Percentiles rank a stretch among this genome's conserved stretches.
phyloP scores from a whole-genome alignment of 1,140 invertebrate genomes.

The Euwallacea fornicatus region DNA sequence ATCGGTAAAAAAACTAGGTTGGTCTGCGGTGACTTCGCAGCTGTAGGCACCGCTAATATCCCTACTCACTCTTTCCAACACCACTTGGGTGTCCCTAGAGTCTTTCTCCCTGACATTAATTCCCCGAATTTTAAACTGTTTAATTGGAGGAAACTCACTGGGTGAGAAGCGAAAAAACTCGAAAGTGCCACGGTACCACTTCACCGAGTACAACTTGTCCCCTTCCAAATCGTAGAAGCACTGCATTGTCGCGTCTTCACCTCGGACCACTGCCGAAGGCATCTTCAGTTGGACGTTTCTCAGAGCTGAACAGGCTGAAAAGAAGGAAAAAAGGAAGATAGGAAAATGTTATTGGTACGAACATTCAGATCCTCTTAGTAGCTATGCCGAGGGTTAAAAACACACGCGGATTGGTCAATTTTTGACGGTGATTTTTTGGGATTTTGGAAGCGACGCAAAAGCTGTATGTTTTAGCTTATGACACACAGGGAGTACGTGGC shows the following conservation, averaged over 20 bases:
- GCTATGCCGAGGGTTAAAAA: too few species aligned
- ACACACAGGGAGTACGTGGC: too few species aligned
- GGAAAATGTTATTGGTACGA: too few species aligned
- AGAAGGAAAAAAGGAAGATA: conserved; percentile 3
- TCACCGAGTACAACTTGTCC: conserved; percentile 74
- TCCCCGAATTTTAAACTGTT: conserved; percentile 41
- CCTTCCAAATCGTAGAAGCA: conserved; percentile 80
- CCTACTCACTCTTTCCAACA: conserved; percentile 60
- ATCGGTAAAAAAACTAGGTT: conserved; percentile 80
- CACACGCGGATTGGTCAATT: too few species aligned
- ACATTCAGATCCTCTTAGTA: too few species aligned
- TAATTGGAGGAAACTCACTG: conserved; percentile 48
- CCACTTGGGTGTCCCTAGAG: conserved; percentile 66
- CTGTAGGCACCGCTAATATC: conserved; percentile 71
- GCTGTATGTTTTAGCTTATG: too few species aligned
- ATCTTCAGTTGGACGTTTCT: conserved; percentile 71
- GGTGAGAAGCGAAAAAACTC: conserved; percentile 77
- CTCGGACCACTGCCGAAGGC: conserved; percentile 70
- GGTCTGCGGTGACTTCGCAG: conserved; percentile 83
- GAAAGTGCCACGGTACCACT: conserved; percentile 76
- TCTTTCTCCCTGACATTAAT: conserved; percentile 43
- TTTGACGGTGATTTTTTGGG: too few species aligned
- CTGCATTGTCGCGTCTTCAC: conserved; percentile 71
- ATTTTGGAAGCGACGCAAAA: too few species aligned
- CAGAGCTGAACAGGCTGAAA: conserved; percentile 63